Evolutionary conservation across 2,888 invertebrate species (phyloP).

Genomic region (Melipona beecheii): DNA sequence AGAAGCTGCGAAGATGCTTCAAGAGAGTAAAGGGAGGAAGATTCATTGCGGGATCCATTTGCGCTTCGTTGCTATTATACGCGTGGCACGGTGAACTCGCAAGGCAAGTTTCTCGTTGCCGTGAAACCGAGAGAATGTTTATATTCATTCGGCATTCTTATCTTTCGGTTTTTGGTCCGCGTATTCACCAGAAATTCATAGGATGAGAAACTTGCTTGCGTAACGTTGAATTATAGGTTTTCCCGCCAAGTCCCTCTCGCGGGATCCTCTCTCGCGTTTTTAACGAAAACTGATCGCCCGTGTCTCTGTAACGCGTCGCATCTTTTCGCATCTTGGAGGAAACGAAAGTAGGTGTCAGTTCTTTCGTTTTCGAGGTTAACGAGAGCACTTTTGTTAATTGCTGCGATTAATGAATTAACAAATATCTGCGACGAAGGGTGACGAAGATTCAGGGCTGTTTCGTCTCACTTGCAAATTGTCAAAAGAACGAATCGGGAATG

Average conservation of each 20-base stretch:
- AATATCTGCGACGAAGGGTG: too few species aligned
- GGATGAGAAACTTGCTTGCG: not conserved
- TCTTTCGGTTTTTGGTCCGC: not conserved
- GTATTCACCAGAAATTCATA: not conserved
- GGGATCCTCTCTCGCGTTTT: not conserved
- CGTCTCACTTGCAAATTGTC: too few species aligned
- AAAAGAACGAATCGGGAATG: too few species aligned
- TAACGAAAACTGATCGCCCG: not conserved
- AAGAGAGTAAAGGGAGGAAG: not conserved
- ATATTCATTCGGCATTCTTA: constrained; percentile 1
- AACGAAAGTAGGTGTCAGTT: too few species aligned
- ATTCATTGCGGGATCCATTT: not conserved
- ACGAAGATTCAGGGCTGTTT: too few species aligned
- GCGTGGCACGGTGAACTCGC: not conserved
- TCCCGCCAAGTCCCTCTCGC: not conserved
- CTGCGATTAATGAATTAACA: too few species aligned
- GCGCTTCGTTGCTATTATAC: not conserved
- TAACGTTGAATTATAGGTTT: not conserved
- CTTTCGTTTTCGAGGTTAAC: too few species aligned
- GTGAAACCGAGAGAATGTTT: not conserved
- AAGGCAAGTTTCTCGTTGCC: not conserved
- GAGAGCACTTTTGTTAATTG: too few species aligned
- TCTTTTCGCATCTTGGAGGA: not conserved
- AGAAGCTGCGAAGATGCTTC: not conserved
- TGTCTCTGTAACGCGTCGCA: not conserved